Percentiles rank a stretch among this genome's conserved stretches.
Evolutionary conservation across 2,113 vertebrate species (phyloP).

Genomic region (Laterallus jamaicensis): DNA sequence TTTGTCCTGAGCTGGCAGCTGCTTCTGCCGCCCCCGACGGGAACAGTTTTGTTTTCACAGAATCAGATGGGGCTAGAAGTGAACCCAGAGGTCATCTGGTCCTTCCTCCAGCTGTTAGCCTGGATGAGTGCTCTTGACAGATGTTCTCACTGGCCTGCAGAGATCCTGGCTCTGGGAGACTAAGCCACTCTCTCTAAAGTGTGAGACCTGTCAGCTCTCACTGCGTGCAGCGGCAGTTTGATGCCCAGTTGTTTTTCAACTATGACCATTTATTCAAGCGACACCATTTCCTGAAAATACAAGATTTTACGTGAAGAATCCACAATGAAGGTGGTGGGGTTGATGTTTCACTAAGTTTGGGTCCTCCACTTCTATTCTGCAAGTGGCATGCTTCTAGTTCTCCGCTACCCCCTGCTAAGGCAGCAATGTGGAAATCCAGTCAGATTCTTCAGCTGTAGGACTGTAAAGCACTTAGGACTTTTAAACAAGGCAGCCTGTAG

Average conservation of each 20-base stretch:
- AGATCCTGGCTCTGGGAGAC: not conserved
- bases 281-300: not conserved
- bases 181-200: not conserved
- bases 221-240: accelerated
- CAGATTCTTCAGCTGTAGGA: not conserved
- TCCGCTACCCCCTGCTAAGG: not conserved
- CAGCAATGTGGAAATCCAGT: not conserved
- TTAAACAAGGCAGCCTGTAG: not conserved
- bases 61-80: not conserved
- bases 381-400: not conserved
- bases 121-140: not conserved
- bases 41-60: slow-evolving; percentile 9
- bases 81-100: slow-evolving; percentile 5
- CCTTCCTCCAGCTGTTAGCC: not conserved
- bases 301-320: not conserved
- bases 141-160: not conserved
- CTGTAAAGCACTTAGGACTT: not conserved
- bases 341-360: not conserved
- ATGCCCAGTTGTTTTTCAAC: not conserved
- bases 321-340: not conserved
- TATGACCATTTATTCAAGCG: not conserved
- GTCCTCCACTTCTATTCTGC: not conserved
- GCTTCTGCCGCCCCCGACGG: not conserved
- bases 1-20: slow-evolving; percentile 41
- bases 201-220: not conserved